Base-by-base conservation (phyloP, 1,140 invertebrate genomes). In the Papilio dardanus region DNA sequence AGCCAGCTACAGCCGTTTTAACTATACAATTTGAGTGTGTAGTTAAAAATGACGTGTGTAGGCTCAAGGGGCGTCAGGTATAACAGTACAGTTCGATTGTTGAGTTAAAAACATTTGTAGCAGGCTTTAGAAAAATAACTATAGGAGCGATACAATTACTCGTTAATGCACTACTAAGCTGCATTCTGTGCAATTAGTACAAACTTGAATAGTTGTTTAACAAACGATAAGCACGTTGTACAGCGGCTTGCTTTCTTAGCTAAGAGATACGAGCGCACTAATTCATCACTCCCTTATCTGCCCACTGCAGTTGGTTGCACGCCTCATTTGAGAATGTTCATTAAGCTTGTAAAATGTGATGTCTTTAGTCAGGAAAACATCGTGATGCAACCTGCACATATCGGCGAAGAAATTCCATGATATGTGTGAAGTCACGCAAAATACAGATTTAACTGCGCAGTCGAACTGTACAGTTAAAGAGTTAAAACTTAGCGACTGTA, bases 221-320 rank as follows among this genome's bases (percentile, higher is more conserved):
- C n/a, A 21, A 50, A 50, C n/a, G 21, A 58, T 58, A 58, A 58
- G 21, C 54, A 58, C 24, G 54, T 24, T 58, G 54, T 54, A 24
- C 19, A 24, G 50, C 19, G 50, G 50, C 14, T 54, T 54, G 50
- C 50, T 54, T 58, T 28, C 54, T 58, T 58, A 58, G 24, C 3
- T 58, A 7, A 50, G 21, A 58, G 54, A 58, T 58, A 58, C 54
- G 54, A 0, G 3, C 54, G 24, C 54, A 50, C 46, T 50, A 58
- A 58, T 58, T 58, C 54, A 58, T 58, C 54, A 58, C 54, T 58
- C 10, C 54, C 54, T 58, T 58, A 58, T 58, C 54, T 58, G 10
- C 24, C 10, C 54, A 58, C 54, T 58, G 54, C 54, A 58, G 54
- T 58, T 50, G 46, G 46, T 7, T 58, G 54, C 54, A 28, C 21